Evolutionary conservation across 1,140 invertebrate genomes (phyloP).

Genomic region (Neodiprion fabricii): DNA sequence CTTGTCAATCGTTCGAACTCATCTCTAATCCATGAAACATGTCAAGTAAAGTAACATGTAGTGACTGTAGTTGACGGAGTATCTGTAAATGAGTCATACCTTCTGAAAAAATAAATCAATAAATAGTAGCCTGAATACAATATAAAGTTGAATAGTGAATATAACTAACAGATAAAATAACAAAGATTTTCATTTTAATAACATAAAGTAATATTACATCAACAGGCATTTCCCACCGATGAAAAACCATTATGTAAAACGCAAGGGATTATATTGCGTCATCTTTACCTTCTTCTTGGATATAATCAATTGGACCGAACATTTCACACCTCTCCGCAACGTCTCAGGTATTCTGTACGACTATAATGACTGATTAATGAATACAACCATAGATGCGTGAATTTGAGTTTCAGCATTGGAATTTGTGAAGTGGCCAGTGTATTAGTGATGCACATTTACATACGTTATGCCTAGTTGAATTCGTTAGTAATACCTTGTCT

Average conservation of each 20-base stretch:
- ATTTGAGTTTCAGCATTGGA: background rate
- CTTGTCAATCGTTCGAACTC: conserved; percentile 13
- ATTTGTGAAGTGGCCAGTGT: background rate
- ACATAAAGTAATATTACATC: background rate
- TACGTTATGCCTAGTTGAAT: background rate
- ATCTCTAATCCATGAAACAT: background rate
- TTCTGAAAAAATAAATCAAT: conserved; percentile 3
- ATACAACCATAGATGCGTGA: background rate
- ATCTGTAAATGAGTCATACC: background rate
- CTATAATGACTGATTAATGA: conserved; percentile 13
- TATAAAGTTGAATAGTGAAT: conserved; percentile 15
- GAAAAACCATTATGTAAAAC: conserved; percentile 80
- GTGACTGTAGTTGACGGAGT: too few species aligned
- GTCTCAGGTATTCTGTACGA: conserved; percentile 71
- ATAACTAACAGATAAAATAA: conserved; percentile 22
- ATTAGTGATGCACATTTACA: too few species aligned
- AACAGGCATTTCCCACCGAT: conserved; percentile 79
- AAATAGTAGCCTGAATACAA: too few species aligned
- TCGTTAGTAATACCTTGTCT: conserved; percentile 11
- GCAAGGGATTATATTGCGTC: conserved; percentile 88
- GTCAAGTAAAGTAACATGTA: too few species aligned
- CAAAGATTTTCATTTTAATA: conserved; percentile 20
- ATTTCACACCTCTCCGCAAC: conserved; percentile 89
- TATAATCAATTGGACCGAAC: conserved; percentile 90
- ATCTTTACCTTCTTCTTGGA: conserved; percentile 92